Evolutionary conservation across 2,888 invertebrate species (phyloP), one percentile per base, ranked within the genome.

Genomic region (Agonopterix heracliana): DNA sequence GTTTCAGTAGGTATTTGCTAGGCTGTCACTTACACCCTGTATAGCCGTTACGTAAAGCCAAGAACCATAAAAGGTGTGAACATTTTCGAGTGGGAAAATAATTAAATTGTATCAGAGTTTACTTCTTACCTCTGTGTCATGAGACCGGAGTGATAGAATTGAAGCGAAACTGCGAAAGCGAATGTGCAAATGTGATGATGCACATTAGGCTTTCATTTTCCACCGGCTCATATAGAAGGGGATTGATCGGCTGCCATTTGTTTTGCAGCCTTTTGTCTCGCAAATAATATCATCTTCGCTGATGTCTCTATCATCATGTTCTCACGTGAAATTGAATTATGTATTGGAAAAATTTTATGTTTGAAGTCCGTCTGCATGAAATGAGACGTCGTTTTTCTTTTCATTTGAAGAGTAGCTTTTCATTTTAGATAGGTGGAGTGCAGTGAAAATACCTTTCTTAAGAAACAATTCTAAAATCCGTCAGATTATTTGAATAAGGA

Each of bases 151-250:
- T 54, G 66, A 71, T 67, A 64, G 68, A 74, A 78, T 78, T 75
- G 79, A 68, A 66, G 66, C 66, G 64, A 63, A 71, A 81, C 77
- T 85, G 85, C 81, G 83, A 86, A 86, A 86, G 84, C 66, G 64
- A 63, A 71, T 81, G 77, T 85, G 85, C 81, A 84, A 86, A 86
- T 87, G 84, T 76, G 85, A 87, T 83, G 84, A 75, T 60, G 63
- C 63, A 68, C 83, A 84, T 87, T 86, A 86, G 81, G 83, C 73
- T 62, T 74, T 79, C 77, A 79, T 81, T 78, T 70, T 63, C 64
- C 62, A 64, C 54, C 56, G 61, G 63, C 7, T 26, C 26, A 7
- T 50, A 60, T 60, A 62, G 64, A 69, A 66, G 70, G 74, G 73
- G 72, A 84, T 74, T 74, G 78, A 85, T 86, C 60, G 69, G 7